Percentiles rank a stretch among this genome's conserved stretches.
These are phyloP conservation scores for Phylloscopus collybita DNA, from an alignment of 2,797 vertebrate species.

Conservation along the genomic window DNA sequence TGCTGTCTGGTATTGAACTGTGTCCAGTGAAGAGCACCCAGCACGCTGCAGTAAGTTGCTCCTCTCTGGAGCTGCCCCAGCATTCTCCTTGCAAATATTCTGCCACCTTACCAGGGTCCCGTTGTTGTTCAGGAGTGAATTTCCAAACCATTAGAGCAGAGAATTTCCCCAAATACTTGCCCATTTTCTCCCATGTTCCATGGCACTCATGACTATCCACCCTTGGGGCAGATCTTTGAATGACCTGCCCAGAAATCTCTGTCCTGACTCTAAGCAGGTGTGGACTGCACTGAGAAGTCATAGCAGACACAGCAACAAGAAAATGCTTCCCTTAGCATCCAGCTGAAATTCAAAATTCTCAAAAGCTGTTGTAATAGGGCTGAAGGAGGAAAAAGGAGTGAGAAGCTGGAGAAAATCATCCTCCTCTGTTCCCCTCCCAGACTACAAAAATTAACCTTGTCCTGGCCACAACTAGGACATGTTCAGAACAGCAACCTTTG, in stretches of 20 bases:
- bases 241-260: neutral
- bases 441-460: neutral
- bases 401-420: neutral
- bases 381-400: neutral
- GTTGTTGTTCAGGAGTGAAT: neutral
- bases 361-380: neutral
- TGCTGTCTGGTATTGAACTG: neutral
- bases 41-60: neutral
- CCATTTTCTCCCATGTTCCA: neutral
- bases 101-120: too few relatives aligned
- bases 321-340: neutral
- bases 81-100: neutral
- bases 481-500: neutral
- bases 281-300: neutral
- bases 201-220: neutral
- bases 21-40: fast-evolving
- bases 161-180: neutral
- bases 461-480: neutral
- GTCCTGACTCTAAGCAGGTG: neutral
- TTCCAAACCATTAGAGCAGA: neutral
- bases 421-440: too few relatives aligned
- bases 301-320: neutral
- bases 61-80: neutral
- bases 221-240: neutral
- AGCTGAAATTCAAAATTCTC: neutral